Evolutionary conservation across 2,888 invertebrate genomes (phyloP).

Genomic region (Drosophila putrida): DNA sequence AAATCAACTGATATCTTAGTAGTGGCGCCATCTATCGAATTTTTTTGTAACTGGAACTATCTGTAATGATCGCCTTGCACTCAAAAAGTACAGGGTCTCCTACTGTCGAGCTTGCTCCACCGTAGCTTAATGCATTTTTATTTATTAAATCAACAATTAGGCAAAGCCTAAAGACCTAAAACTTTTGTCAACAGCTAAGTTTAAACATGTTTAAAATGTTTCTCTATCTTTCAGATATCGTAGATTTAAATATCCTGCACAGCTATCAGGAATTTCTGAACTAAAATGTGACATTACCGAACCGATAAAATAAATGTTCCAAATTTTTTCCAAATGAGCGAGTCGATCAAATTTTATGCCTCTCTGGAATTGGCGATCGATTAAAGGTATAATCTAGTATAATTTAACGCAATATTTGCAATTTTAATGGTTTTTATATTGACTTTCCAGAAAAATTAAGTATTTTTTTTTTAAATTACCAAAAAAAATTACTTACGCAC

Average conservation of each 20-base stretch:
- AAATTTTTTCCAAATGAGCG: neutral
- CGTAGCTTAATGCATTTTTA: conserved; percentile 28
- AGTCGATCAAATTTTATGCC: neutral
- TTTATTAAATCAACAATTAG: conserved; percentile 17
- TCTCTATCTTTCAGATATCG: too few species aligned
- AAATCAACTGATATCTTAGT: too few species aligned
- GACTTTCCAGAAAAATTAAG: neutral
- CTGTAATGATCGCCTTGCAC: too few species aligned
- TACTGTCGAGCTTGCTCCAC: too few species aligned
- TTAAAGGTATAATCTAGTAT: too few species aligned
- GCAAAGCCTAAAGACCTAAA: neutral
- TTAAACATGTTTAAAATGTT: neutral
- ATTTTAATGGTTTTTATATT: neutral
- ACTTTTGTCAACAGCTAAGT: neutral
- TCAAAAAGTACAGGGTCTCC: too few species aligned
- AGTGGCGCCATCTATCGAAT: too few species aligned
- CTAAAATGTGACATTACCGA: neutral
- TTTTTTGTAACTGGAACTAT: too few species aligned
- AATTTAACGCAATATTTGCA: neutral
- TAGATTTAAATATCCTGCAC: too few species aligned
- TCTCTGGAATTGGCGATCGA: too few species aligned
- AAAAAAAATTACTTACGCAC: neutral
- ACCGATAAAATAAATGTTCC: neutral
- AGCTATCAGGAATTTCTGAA: neutral
- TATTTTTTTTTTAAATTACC: conserved; percentile 36